Evolutionary conservation across 2,888 invertebrate genomes (phyloP).

Genomic region (Salticus scenicus): DNA sequence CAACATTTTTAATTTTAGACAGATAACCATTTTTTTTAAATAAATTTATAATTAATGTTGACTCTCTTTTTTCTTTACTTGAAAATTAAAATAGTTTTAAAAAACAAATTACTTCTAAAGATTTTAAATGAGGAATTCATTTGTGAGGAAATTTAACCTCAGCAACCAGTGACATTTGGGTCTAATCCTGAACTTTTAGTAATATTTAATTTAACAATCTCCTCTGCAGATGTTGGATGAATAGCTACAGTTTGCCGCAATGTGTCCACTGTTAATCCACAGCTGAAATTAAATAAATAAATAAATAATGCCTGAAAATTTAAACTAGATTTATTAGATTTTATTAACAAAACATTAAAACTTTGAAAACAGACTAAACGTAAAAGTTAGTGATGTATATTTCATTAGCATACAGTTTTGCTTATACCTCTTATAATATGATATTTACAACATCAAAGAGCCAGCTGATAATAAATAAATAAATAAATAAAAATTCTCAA

Average conservation of each 20-base stretch:
- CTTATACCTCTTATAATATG: no score
- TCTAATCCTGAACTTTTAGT: slow-evolving; percentile 93
- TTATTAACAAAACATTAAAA: background rate
- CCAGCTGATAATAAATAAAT: no score
- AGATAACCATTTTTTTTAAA: no score
- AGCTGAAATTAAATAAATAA: slow-evolving; percentile 28
- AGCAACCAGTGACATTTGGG: slow-evolving; percentile 93
- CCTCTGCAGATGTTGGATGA: slow-evolving; percentile 81
- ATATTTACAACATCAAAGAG: no score
- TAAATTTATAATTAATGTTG: no score
- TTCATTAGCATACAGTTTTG: no score
- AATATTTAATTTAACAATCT: slow-evolving; percentile 87
- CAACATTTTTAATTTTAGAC: no score
- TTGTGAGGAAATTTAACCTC: slow-evolving; percentile 83
- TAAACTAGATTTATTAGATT: background rate
- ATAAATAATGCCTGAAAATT: background rate
- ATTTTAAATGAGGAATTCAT: background rate
- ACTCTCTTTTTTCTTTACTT: no score
- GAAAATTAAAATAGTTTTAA: no score
- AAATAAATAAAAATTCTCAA: no score
- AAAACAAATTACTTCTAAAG: no score
- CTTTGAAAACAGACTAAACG: background rate
- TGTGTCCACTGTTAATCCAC: slow-evolving; percentile 79
- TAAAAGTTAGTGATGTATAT: background rate
- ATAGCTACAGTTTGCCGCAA: slow-evolving; percentile 80